These are phyloP conservation scores for Pedicia rivosa DNA, from an alignment of 2,888 invertebrate species.

Conservation along the genomic window DNA sequence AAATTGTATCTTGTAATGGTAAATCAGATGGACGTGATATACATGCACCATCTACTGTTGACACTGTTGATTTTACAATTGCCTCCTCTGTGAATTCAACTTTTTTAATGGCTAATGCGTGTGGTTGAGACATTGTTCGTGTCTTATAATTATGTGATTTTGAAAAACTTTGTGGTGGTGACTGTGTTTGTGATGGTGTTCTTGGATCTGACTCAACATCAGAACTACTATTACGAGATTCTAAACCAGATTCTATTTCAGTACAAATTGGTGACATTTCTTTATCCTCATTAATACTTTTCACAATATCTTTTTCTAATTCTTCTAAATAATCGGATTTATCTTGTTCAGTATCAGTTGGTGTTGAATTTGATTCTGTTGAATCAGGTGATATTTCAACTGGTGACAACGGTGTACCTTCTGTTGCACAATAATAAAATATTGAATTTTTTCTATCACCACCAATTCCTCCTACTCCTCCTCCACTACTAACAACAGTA, in stretches of 20 bases:
- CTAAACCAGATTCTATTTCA: slow-evolving; percentile 10
- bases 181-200: slow-evolving; percentile 15
- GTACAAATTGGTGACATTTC: too few species aligned
- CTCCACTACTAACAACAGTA: slow-evolving; percentile 17
- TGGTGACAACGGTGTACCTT: slow-evolving; percentile 22
- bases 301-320: slow-evolving; percentile 17
- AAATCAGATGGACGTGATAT: slow-evolving; percentile 45
- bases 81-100: slow-evolving; percentile 27
- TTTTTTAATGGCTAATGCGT: slow-evolving; percentile 18
- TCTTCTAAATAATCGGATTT: slow-evolving; percentile 19
- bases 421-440: slow-evolving; percentile 30
- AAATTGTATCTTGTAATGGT: slow-evolving; percentile 33
- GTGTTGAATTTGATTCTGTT: slow-evolving; percentile 16
- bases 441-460: slow-evolving; percentile 19
- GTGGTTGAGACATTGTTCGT: slow-evolving; percentile 17
- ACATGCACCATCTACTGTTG: slow-evolving; percentile 20
- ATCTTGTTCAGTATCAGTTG: slow-evolving; percentile 18
- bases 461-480: neutral
- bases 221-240: slow-evolving; percentile 12
- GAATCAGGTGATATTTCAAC: slow-evolving; percentile 21
- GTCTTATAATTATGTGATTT: slow-evolving; percentile 14
- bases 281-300: slow-evolving; percentile 13
- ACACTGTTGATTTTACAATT: slow-evolving; percentile 14
- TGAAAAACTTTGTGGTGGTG: slow-evolving; percentile 14
- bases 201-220: slow-evolving; percentile 14